Percentiles rank a stretch among this genome's conserved stretches.
These are phyloP conservation scores for Phalloptychus januarius DNA, from an alignment of 2,797 vertebrate species.

Conservation along the genomic window DNA sequence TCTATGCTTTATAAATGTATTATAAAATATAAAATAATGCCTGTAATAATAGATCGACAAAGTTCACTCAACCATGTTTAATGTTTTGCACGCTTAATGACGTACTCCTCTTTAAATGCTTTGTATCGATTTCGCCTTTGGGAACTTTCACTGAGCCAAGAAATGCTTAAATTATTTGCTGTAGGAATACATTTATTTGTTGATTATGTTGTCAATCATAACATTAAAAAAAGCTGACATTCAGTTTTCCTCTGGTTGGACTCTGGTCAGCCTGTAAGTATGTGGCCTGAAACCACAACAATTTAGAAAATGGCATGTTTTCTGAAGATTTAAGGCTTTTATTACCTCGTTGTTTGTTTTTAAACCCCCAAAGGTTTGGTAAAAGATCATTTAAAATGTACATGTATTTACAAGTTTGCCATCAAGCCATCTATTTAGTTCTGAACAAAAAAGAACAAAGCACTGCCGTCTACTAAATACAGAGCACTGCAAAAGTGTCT, in stretches of 20 bases:
- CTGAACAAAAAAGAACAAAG: constrained; percentile 13
- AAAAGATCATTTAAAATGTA: background rate
- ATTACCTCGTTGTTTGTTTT: background rate
- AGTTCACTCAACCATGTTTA: constrained; percentile 41
- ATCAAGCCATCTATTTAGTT: constrained; percentile 21
- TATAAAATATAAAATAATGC: constrained; percentile 22
- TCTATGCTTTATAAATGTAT: background rate
- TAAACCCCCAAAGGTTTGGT: background rate
- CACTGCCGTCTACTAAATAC: constrained; percentile 13
- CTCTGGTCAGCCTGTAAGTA: background rate
- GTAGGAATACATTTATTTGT: constrained; percentile 13
- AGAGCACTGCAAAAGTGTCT: background rate
- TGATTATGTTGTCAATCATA: background rate
- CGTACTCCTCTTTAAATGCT: constrained; percentile 11
- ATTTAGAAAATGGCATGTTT: background rate
- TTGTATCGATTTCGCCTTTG: constrained; percentile 16
- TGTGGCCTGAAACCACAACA: background rate
- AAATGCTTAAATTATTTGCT: constrained; percentile 11
- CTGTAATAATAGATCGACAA: constrained; percentile 44
- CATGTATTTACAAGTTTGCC: background rate
- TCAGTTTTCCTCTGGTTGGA: background rate
- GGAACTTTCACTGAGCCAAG: background rate
- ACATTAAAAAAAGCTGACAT: background rate
- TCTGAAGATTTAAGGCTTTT: background rate
- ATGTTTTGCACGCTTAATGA: constrained; percentile 30